Percentiles rank a stretch among this genome's conserved stretches.
Evolutionary conservation across 1,140 invertebrate species (phyloP).

Genomic region (Drosophila sechellia): DNA sequence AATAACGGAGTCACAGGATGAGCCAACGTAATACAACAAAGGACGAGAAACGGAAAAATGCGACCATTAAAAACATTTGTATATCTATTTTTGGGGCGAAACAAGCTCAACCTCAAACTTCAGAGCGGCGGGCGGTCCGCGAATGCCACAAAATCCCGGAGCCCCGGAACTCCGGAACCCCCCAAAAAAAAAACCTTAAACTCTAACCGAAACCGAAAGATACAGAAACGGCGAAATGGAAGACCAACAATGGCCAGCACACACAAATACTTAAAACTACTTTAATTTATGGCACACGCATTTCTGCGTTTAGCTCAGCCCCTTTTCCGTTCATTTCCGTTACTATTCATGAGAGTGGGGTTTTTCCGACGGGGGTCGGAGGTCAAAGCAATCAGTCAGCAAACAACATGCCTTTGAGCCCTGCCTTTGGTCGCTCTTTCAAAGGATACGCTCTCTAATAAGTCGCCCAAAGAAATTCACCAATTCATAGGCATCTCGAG

Average conservation of each 20-base stretch:
- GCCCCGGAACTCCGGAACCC: conserved; percentile 20
- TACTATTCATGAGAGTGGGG: conserved; percentile 30
- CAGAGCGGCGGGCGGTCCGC: conserved; percentile 45
- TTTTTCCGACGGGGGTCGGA: conserved; percentile 9
- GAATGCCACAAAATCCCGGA: conserved; percentile 33
- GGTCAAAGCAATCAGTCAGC: conserved; percentile 76
- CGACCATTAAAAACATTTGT: conserved; percentile 82
- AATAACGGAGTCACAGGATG: conserved; percentile 14
- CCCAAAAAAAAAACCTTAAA: conserved; percentile 2
- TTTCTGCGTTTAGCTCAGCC: conserved; percentile 70
- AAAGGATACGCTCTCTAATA: conserved; percentile 39
- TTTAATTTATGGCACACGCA: conserved; percentile 81
- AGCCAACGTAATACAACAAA: conserved; percentile 49
- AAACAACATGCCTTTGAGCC: conserved; percentile 60
- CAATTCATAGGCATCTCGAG: conserved; percentile 51
- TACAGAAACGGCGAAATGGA: conserved; percentile 11
- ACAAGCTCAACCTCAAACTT: conserved; percentile 52
- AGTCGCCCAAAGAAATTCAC: conserved; percentile 18
- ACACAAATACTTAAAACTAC: conserved; percentile 73
- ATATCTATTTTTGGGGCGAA: conserved; percentile 80
- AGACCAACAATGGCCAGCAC: conserved; percentile 26
- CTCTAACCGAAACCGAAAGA: conserved; percentile 25
- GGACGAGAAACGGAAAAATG: conserved; percentile 55
- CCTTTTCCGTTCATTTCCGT: conserved; percentile 46
- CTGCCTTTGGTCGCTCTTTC: conserved; percentile 38